A percentile compares a stretch with the other conserved stretches of the same genome.
These are phyloP conservation scores for Oceanodroma leucorhoa DNA, from an alignment of 2,797 vertebrate species.

Conservation along the genomic window DNA sequence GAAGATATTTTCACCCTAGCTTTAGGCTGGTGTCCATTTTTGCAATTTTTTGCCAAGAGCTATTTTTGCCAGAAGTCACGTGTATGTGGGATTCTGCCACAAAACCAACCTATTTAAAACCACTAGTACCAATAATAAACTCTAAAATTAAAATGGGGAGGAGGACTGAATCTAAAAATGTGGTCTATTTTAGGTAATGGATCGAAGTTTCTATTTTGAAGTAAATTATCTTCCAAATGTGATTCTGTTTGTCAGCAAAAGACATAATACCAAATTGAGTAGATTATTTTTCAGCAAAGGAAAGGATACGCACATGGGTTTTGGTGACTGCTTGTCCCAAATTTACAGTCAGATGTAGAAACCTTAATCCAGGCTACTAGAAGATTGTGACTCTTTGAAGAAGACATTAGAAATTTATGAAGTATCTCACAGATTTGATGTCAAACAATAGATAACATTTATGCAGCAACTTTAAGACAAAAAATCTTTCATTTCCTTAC, in stretches of 20 bases:
- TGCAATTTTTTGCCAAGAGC: background rate
- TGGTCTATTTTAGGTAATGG: background rate
- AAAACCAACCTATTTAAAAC: conserved; percentile 22
- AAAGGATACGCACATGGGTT: background rate
- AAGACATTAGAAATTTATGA: background rate
- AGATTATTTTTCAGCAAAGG: background rate
- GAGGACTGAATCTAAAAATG: background rate
- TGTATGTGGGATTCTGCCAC: background rate
- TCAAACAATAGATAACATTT: background rate
- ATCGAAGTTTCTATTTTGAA: background rate
- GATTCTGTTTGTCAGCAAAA: background rate
- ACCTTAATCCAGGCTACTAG: background rate
- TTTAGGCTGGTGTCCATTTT: background rate
- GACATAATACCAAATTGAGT: background rate
- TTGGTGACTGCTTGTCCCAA: background rate
- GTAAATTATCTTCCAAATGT: background rate
- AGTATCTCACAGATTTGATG: background rate
- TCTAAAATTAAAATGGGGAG: background rate
- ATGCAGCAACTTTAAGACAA: background rate
- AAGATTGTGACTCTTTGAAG: background rate
- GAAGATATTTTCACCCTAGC: background rate
- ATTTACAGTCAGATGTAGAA: background rate
- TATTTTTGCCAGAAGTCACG: background rate
- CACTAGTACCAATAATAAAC: background rate
- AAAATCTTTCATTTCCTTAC: background rate